These are phyloP conservation scores for Tragelaphus imberbis DNA, from an alignment of 2,113 vertebrate species.

Conservation along the genomic window DNA sequence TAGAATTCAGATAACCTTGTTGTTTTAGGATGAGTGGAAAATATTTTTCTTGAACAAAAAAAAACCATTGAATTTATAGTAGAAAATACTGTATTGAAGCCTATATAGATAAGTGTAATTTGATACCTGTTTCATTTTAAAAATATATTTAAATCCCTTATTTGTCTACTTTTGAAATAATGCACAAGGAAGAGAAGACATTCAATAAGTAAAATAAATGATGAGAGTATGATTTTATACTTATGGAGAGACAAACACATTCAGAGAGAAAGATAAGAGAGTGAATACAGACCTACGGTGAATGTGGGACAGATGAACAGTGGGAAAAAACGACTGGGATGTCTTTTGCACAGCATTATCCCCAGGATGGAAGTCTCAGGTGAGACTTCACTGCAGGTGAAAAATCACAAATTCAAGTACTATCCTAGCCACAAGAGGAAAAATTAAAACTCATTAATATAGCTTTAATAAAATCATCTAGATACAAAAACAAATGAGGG, in stretches of 20 bases:
- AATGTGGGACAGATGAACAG: background rate
- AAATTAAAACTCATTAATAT: background rate
- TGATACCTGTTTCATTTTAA: background rate
- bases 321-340: background rate
- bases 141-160: background rate
- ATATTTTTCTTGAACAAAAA: background rate
- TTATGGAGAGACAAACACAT: background rate
- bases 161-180: slow-evolving; percentile 1
- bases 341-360: background rate
- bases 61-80: background rate
- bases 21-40: background rate
- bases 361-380: background rate
- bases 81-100: background rate
- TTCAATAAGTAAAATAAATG: background rate
- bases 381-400: background rate
- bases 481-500: background rate
- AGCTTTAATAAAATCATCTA: background rate
- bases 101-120: background rate
- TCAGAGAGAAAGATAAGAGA: background rate
- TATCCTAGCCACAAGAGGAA: background rate
- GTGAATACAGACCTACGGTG: background rate
- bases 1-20: background rate
- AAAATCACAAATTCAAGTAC: background rate
- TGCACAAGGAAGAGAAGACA: background rate
- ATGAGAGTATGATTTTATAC: background rate